Conservation (phyloP, 2,888 invertebrate genomes). For the Beris morrisii region DNA sequence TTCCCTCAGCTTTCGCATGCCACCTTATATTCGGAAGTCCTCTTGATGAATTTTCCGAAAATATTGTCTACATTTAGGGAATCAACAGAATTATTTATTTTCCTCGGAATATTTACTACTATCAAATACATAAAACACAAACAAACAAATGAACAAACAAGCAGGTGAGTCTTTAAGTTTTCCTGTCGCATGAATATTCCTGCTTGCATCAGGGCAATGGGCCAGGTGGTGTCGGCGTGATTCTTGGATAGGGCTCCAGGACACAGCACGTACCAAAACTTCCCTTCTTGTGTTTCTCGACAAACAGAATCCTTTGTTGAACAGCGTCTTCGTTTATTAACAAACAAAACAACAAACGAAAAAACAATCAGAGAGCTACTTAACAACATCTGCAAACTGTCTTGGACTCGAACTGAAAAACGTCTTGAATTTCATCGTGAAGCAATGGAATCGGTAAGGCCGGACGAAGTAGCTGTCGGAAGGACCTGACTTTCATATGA, state of each 20-base stretch:
- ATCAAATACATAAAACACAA: background rate
- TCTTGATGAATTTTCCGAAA: too few species aligned
- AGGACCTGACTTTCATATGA: too few species aligned
- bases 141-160: conserved; percentile 13
- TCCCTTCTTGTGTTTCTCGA: conserved; percentile 17
- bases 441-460: background rate
- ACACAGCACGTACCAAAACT: conserved; percentile 27
- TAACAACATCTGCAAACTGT: conserved; percentile 28
- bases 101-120: conserved; percentile 14
- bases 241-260: background rate
- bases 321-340: conserved; percentile 17
- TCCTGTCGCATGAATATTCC: conserved; percentile 11
- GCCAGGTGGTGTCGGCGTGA: conserved; percentile 22
- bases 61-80: too few species aligned
- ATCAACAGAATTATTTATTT: background rate
- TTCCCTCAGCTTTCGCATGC: too few species aligned
- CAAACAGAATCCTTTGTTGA: conserved; percentile 20
- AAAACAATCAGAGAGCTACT: conserved; percentile 25
- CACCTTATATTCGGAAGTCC: too few species aligned
- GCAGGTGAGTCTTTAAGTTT: conserved; percentile 21
- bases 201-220: background rate
- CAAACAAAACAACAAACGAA: conserved; percentile 30
- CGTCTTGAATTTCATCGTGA: conserved; percentile 16
- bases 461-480: too few species aligned
- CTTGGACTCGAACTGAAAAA: conserved; percentile 14